These are phyloP conservation scores for Craterocephalus amniculus DNA, from an alignment of 2,797 vertebrate genomes.

Conservation along the genomic window DNA sequence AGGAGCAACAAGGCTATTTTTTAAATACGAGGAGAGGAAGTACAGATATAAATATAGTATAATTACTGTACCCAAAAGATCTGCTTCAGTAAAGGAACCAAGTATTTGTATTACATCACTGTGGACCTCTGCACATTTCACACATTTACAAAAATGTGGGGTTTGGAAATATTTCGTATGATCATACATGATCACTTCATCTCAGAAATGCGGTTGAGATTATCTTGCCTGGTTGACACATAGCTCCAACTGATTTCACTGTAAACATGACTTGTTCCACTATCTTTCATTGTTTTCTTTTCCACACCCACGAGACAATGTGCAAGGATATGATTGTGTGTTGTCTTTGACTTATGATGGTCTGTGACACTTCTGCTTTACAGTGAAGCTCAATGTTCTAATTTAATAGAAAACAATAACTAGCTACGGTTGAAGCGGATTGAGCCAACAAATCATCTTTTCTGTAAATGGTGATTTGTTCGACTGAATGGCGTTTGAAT, in stretches of 20 bases:
- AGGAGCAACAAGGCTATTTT: no score
- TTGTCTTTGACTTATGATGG: constrained; percentile 11
- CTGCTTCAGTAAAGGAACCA: no score
- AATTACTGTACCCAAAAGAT: no score
- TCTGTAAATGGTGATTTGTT: constrained; percentile 27
- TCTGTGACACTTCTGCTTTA: constrained; percentile 14
- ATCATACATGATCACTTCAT: no score
- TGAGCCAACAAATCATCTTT: constrained; percentile 48
- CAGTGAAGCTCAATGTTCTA: constrained; percentile 19
- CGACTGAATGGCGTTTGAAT: constrained; percentile 49
- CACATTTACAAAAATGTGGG: no score
- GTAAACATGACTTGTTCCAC: background rate
- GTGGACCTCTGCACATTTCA: no score
- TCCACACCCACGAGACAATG: constrained; percentile 1
- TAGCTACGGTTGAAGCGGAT: constrained; percentile 38
- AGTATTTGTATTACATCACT: no score
- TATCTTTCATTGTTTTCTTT: background rate
- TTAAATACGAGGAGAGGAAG: no score
- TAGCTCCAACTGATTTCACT: background rate
- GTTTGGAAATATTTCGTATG: no score
- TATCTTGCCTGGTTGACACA: background rate
- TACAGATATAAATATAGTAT: no score
- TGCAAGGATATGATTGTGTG: constrained; percentile 20
- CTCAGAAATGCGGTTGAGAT: no score
- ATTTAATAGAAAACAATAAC: constrained; percentile 47